phyloP scores from a whole-genome alignment of 1,140 invertebrate genomes.

The Calephelis virginiensis region DNA sequence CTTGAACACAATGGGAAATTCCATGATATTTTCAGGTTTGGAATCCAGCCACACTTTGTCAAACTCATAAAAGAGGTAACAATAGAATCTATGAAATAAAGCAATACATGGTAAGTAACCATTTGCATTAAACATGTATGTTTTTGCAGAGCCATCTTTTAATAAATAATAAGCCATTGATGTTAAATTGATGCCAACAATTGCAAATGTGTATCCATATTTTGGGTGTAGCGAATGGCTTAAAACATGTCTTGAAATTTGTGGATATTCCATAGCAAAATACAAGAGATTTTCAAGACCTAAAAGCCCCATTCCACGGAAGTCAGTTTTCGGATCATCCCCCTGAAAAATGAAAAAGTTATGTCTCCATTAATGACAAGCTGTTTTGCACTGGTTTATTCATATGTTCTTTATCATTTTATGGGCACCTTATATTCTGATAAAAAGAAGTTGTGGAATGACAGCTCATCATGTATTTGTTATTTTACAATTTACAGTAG shows the following conservation, averaged over 20 bases:
- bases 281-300: conserved; percentile 95
- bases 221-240: conserved; percentile 93
- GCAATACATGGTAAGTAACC: conserved; percentile 84
- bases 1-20: conserved; percentile 92
- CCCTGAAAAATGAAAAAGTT: conserved; percentile 82
- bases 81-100: conserved; percentile 96
- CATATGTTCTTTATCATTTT: too few relatives aligned
- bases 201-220: conserved; percentile 93
- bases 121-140: conserved; percentile 94
- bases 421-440: too few relatives aligned
- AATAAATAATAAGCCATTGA: conserved; percentile 92
- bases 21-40: conserved; percentile 96
- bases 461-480: too few relatives aligned
- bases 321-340: conserved; percentile 98
- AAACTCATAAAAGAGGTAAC: conserved; percentile 96
- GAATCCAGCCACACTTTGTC: conserved; percentile 95
- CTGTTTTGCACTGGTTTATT: too few relatives aligned
- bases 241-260: conserved; percentile 89
- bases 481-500: too few relatives aligned
- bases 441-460: too few relatives aligned
- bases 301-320: conserved; percentile 97
- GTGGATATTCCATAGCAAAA: conserved; percentile 90
- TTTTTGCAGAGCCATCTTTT: conserved; percentile 90
- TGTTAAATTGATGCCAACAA: conserved; percentile 96
- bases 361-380: too few relatives aligned